These are phyloP conservation scores for Columbina picui DNA, from an alignment of 2,113 vertebrate species.

Conservation along the genomic window DNA sequence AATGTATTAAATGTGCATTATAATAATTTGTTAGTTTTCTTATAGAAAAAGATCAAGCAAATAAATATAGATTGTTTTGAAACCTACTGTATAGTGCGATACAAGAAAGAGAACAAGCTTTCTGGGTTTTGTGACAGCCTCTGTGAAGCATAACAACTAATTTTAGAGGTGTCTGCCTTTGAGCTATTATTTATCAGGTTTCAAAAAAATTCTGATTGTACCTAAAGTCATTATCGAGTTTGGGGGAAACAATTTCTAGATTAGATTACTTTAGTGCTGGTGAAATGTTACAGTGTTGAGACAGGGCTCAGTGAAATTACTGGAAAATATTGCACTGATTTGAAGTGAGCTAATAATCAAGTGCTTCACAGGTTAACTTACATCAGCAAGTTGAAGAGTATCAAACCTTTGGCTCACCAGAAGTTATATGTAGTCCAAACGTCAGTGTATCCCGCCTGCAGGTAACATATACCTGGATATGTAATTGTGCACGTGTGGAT, in stretches of 20 bases:
- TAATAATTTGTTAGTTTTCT: background rate
- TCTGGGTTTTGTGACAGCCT: conserved; percentile 9
- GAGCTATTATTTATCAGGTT: conserved; percentile 61
- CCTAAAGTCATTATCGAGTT: background rate
- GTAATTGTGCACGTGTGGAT: background rate
- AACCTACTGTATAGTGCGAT: background rate
- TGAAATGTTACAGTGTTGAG: background rate
- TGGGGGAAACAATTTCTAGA: background rate
- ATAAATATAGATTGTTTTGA: conserved; percentile 28
- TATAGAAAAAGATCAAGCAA: conserved; percentile 1
- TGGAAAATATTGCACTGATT: background rate
- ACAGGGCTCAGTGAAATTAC: background rate
- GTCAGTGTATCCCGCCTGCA: background rate
- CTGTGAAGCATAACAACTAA: conserved; percentile 43
- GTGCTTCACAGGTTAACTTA: background rate
- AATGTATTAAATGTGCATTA: background rate
- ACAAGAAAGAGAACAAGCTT: conserved; percentile 45
- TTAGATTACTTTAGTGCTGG: conserved; percentile 13
- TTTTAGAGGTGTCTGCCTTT: conserved; percentile 66
- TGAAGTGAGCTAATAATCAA: background rate
- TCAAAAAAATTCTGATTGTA: background rate
- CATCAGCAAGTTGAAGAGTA: background rate
- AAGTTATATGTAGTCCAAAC: background rate
- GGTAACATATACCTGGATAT: background rate
- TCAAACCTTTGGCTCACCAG: background rate